These are phyloP conservation scores for Cochlearius cochlearius DNA, from an alignment of 2,113 vertebrate species.

Conservation along the genomic window DNA sequence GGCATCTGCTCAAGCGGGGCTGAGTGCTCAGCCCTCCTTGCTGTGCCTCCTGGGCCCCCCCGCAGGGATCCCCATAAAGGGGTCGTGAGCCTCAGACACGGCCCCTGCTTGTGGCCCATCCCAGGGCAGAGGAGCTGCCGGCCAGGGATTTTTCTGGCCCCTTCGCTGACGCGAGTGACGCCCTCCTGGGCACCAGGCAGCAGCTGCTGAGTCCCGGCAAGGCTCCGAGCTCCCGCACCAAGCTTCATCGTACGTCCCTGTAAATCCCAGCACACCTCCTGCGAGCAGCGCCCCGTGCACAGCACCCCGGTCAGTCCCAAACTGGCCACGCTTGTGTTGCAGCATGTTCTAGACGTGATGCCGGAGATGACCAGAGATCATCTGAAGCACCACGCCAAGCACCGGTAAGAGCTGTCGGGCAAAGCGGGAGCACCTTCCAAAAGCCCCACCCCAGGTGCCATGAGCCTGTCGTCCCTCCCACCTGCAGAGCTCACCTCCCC, in stretches of 20 bases:
- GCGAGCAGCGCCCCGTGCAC: background rate
- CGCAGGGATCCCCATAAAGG: background rate
- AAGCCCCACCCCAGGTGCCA: background rate
- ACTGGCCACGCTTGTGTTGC: background rate
- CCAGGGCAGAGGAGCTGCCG: background rate
- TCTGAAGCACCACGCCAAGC: rapidly evolving
- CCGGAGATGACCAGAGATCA: rapidly evolving
- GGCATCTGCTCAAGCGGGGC: background rate
- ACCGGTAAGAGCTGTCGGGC: background rate
- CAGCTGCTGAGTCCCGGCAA: background rate
- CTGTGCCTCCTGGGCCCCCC: background rate
- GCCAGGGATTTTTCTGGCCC: background rate
- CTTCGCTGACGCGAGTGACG: background rate
- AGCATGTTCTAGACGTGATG: background rate
- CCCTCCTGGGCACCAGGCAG: background rate
- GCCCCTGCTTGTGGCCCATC: background rate
- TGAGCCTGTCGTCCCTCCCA: background rate
- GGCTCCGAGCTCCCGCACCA: background rate
- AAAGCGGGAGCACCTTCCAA: background rate
- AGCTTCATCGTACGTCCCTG: background rate
- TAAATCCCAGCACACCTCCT: background rate
- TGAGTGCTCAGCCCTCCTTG: background rate
- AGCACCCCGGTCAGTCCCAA: background rate
- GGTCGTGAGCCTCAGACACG: background rate
- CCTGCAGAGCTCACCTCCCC: background rate